Evolutionary conservation across 1,140 invertebrate species (phyloP).

Genomic region (Caenorhabditis remanei): DNA sequence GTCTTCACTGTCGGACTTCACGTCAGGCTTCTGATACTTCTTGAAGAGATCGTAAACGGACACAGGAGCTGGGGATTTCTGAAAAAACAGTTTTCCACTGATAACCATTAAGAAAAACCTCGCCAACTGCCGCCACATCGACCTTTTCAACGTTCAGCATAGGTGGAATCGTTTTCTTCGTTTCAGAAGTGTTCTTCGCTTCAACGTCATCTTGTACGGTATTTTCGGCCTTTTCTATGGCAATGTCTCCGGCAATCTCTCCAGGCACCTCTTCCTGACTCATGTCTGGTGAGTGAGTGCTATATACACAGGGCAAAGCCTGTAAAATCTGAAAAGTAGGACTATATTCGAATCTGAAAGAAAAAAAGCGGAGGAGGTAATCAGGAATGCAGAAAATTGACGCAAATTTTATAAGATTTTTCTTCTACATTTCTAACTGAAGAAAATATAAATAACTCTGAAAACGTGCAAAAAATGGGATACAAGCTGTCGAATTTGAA

Average conservation of each 20-base stretch:
- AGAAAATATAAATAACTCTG: too few relatives aligned
- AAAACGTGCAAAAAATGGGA: too few relatives aligned
- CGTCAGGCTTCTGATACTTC: background rate
- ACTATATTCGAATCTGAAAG: background rate
- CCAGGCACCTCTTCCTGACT: background rate
- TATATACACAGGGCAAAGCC: conserved; percentile 8
- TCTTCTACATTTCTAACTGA: too few relatives aligned
- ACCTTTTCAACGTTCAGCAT: background rate
- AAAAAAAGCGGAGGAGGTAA: background rate
- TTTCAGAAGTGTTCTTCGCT: background rate
- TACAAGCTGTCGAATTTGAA: too few relatives aligned
- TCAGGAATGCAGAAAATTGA: too few relatives aligned
- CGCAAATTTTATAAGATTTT: too few relatives aligned
- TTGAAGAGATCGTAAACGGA: conserved; percentile 38
- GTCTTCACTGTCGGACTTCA: background rate
- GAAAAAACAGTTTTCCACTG: background rate
- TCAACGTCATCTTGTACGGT: background rate
- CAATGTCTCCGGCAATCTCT: background rate
- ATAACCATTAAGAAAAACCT: background rate
- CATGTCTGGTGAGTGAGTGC: conserved; percentile 22
- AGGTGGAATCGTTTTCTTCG: background rate
- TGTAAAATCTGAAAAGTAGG: background rate
- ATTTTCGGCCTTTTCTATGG: too few relatives aligned
- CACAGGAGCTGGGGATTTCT: conserved; percentile 31
- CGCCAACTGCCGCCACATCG: background rate